Base-by-base conservation (phyloP, 2,888 invertebrate species). In the Sinhomidia bicolor region DNA sequence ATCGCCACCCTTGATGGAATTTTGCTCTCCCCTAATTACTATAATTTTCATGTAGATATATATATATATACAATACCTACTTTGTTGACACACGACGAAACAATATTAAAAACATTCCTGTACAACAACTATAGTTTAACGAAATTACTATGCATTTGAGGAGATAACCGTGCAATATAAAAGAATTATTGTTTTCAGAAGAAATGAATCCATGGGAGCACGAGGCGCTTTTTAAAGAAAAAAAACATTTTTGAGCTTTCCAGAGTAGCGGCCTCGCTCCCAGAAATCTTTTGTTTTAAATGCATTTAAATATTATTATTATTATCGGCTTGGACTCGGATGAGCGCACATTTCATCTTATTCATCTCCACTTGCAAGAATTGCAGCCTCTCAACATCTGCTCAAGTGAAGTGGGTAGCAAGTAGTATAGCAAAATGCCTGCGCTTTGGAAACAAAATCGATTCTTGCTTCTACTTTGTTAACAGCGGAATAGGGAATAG, bases 351-450 rank as follows among this genome's bases (percentile, higher is more conserved):
- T 17, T 68, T 76, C 47, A 17, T 76, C 76, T 76, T 29, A 47
- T 23, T 47, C 51, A 80, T 80, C 62, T n/a, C 23, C 80, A 80
- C 80, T 80, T 80, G 71, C 74, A 68, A 71, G n/a, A n/a, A n/a
- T n/a, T n/a, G n/a, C n/a, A n/a, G n/a, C n/a, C n/a, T 71, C 65
- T 6, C 62, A 14, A 10, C 29, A 7, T 44, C 68, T 23, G 7
- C 29, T 26, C 26, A 36, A 36, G 36, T 36, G 7, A 36, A 36
- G 36, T 36, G 7, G 36, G 36, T 36, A 36, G 7, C 7, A 36
- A 36, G 7, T 36, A 5, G 36, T 36, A 36, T 3, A 36, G 36
- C 36, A 36, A 36, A 47, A 36, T 36, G 4, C 36, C 36, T n/a
- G n/a, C n/a, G n/a, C n/a, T n/a, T n/a, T n/a, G n/a, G n/a, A n/a